Base-by-base conservation (phyloP, 1,140 invertebrate genomes). In the Thaumetopoea pityocampa region DNA sequence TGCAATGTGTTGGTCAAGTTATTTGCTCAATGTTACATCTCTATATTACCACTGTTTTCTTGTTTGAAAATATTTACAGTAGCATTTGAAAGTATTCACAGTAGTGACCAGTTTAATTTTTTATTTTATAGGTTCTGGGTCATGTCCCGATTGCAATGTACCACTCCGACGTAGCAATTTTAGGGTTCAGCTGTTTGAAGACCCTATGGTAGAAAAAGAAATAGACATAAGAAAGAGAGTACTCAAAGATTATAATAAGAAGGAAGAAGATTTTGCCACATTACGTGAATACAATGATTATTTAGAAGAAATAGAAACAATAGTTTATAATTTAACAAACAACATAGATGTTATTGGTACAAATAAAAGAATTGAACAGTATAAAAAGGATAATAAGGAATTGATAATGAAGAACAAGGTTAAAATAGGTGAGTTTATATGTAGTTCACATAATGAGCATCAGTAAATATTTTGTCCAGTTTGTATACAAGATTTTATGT, bases 161-260 rank as follows among this genome's bases (percentile, higher is more conserved):
- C 90, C 94, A 3, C 76, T 99, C 16, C 87, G 96, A 5, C 88
- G 96, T 59, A 93, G 89, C 61, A 97, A 98, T 73, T 99, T 98
- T 77, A 89, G 97, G 22, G 89, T 98, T 9, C 97, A 99, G 67
- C 83, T 98, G 3, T 99, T 99, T 74, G 98, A 99, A 87, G 97
- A 99, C 88, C 85, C 97, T 1, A 89, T 89, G 83, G 94, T 99
- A 1, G 98, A 99, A 85, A 98, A 99, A 72, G 98, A 99, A 88
- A 92, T 99, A 4, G 97, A 99, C 61, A 98, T 99, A 56, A 86
- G 98, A 9, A 95, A 93, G 71, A 89, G 92, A 61, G 90, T 99
- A 14, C 72, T 98, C 0, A 92, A 93, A 67, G 96, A 97, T 76
- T 98, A 93, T 60, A 97, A 96, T 58, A 96, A 97, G 64, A 94